phyloP scores from a whole-genome alignment of 2,888 invertebrate species.

The Choreutis nemorana region DNA sequence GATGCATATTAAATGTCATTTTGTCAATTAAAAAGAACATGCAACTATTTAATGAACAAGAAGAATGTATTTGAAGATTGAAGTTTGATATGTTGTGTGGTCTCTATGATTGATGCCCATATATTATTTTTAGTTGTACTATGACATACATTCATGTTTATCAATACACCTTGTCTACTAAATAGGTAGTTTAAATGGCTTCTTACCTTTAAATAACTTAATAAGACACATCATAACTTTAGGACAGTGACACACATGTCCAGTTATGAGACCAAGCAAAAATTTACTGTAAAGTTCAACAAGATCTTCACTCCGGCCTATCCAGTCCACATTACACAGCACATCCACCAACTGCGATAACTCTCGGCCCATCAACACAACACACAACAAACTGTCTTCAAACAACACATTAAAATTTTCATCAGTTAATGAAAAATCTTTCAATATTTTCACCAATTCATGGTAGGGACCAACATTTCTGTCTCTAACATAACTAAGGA shows the following conservation, averaged over 20 bases:
- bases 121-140: no score
- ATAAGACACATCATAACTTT: constrained; percentile 38
- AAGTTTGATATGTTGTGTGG: no score
- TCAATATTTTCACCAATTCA: constrained; percentile 52
- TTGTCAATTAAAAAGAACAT: no score
- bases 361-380: constrained; percentile 42
- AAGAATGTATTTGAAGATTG: no score
- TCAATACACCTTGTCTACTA: no score
- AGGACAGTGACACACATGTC: constrained; percentile 52
- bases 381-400: constrained; percentile 45
- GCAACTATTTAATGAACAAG: no score
- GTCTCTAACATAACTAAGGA: constrained; percentile 39
- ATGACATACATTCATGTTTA: no score
- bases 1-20: no score
- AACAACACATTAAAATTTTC: constrained; percentile 44
- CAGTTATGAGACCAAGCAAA: constrained; percentile 42
- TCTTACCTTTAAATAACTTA: constrained; percentile 49
- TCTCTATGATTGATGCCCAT: no score
- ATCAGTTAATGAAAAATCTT: constrained; percentile 44
- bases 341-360: constrained; percentile 41
- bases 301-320: constrained; percentile 27
- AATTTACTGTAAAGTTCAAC: constrained; percentile 40
- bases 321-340: constrained; percentile 46
- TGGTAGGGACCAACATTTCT: constrained; percentile 43
- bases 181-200: no score